phyloP scores from a whole-genome alignment of 2,888 invertebrate species.

The Cordilura impudica region DNA sequence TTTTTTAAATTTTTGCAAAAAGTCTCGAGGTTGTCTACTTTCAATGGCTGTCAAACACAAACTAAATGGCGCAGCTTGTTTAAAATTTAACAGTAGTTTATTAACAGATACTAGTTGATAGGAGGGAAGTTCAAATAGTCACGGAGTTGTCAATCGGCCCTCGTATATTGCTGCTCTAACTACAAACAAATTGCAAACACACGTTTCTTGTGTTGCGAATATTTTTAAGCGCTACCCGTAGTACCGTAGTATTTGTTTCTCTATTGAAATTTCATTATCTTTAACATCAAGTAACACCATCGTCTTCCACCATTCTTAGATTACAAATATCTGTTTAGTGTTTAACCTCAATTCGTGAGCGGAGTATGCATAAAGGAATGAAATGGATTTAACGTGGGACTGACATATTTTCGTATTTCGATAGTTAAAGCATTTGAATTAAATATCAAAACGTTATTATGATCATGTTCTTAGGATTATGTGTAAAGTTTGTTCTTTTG shows the following conservation, averaged over 20 bases:
- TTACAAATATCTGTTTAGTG: constrained; percentile 49
- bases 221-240: constrained; percentile 32
- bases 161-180: constrained; percentile 42
- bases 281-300: constrained; percentile 44
- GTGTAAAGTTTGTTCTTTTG: background rate
- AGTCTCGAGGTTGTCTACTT: too few species aligned
- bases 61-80: too few species aligned
- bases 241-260: constrained; percentile 8
- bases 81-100: too few species aligned
- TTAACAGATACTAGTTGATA: too few species aligned
- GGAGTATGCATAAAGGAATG: constrained; percentile 41
- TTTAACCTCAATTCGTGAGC: constrained; percentile 52
- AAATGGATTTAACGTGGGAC: constrained; percentile 40
- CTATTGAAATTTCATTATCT: constrained; percentile 47
- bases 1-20: too few species aligned
- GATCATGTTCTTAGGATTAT: constrained; percentile 37
- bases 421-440: constrained; percentile 42
- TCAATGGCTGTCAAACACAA: too few species aligned
- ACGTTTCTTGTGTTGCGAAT: constrained; percentile 58
- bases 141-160: too few species aligned
- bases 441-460: constrained; percentile 25
- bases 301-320: constrained; percentile 31
- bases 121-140: too few species aligned
- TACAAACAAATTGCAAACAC: constrained; percentile 65
- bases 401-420: constrained; percentile 36